Evolutionary conservation across 2,888 invertebrate species (phyloP), one percentile per base, ranked within the genome.

Genomic region (Macaria notata): DNA sequence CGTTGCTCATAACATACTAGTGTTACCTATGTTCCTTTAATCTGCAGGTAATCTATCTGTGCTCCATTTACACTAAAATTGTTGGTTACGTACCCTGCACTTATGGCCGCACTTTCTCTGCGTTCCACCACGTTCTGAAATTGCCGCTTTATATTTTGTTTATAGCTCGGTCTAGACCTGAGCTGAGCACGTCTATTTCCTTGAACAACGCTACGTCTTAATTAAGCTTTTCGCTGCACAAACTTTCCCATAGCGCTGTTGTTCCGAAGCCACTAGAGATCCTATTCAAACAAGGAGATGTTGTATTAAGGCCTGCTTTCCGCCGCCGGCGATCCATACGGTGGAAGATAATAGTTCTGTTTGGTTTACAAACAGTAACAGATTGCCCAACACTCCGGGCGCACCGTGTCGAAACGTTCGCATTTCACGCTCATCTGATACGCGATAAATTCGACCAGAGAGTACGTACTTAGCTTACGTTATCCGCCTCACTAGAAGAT

Each of bases 41-140:
- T 76, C 70, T 76, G 75, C 68, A 65, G 59, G 65, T 69, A 65
- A 61, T 70, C 60, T 66, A 59, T 75, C 43, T 74, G 9, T 83
- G 81, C 81, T 86, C 81, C 71, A 81, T 83, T 86, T 83, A 72
- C 69, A 70, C 67, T 72, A 69, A 78, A 82, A 83, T 85, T 77
- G 73, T 72, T 64, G 73, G 76, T 77, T 77, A 64, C 68, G 69
- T 73, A 74, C 73, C 72, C 68, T 76, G 66, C 72, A 78, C 67
- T 79, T 79, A 77, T 66, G 71, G 70, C 68, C 71, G 68, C 74
- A 79, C 83, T 86, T 85, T 85, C 84, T 78, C 80, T 72, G 66
- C 65, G 64, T 70, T 71, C 64, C 67, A 70, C 68, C 64, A 58
- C 58, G 64, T 56, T 59, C 45, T 62, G 59, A 69, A 68, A 61